Conservation (phyloP, 2,113 vertebrate genomes). For the Alces alces region DNA sequence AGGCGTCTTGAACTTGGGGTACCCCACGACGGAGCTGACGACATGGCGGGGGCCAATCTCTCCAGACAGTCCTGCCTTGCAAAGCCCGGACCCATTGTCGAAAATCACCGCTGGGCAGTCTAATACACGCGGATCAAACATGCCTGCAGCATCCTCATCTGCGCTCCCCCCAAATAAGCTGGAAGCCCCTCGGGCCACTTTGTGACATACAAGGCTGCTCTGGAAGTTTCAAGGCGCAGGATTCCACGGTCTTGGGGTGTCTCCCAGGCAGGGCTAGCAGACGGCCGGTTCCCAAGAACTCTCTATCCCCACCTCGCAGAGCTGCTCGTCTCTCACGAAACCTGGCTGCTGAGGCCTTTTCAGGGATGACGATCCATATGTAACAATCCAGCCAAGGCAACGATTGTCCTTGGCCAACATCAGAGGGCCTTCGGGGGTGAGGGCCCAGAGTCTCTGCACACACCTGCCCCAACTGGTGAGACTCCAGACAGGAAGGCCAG, state of each 20-base stretch:
- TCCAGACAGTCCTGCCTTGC: slow-evolving; percentile 70
- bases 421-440: not conserved
- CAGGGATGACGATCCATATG: rapidly evolving
- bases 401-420: not conserved
- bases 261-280: not conserved
- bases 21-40: slow-evolving; percentile 54
- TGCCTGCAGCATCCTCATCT: not conserved
- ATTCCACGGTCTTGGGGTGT: not conserved
- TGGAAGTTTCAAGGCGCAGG: not conserved
- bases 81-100: slow-evolving; percentile 66
- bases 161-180: rapidly evolving
- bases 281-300: rapidly evolving
- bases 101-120: slow-evolving; percentile 58
- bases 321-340: not conserved
- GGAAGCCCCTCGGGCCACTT: not conserved
- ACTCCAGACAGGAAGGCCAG: rapidly evolving
- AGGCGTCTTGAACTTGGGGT: slow-evolving; percentile 8
- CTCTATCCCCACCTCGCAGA: not conserved
- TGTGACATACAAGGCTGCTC: not conserved
- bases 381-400: slow-evolving; percentile 37
- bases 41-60: slow-evolving; percentile 66
- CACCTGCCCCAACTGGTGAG: too few species aligned
- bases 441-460: not conserved
- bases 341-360: not conserved
- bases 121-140: not conserved